Evolutionary conservation across 2,888 invertebrate species (phyloP), one percentile per base, ranked within the genome.

Genomic region (Ceraclea dissimilis): DNA sequence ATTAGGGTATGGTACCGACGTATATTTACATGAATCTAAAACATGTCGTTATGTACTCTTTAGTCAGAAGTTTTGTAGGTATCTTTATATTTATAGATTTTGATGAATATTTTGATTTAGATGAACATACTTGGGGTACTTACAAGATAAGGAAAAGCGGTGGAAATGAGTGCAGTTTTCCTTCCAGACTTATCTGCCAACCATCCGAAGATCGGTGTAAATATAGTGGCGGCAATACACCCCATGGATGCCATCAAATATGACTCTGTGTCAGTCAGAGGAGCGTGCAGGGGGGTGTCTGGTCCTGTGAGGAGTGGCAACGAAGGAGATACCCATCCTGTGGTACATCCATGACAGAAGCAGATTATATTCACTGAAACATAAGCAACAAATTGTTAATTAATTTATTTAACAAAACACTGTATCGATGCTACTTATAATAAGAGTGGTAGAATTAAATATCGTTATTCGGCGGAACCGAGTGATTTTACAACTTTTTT

Each of bases 281-380:
- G 74, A 20, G 72, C 71, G 0, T 76, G 76, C 0, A 79, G 72
- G 0, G 79, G 78, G 0, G 78, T 74, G 17, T 68, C 64, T 1
- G 67, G 64, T 1, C 74, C 70, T 63, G 78, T 72, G n/a, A 81
- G 71, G 1, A 79, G 74, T 70, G 79, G 71, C 1, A 79, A 74
- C 70, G 79, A 78, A 2, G 81, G 80, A 0, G 82, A 80, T 63
- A 79, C 75, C 79, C 80, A 82, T 1, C 81, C 81, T 66, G 78
- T 72, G 58, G 78, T 70, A 70, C 78, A 78, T 1, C 81, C 81
- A 67, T 80, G 76, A 66, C 76, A 78, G 54, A 81, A 67, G 8
- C 78, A 75, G 17, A 80, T 77, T 52, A 81, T 70, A 44, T 80
- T 80, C 1, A 79, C 81, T 82, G 72, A 2, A 70, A 73, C 8